A percentile compares a stretch with the other conserved stretches of the same genome.
Conservation (phyloP, 2,113 vertebrate species). For the Hemiscyllium ocellatum region DNA sequence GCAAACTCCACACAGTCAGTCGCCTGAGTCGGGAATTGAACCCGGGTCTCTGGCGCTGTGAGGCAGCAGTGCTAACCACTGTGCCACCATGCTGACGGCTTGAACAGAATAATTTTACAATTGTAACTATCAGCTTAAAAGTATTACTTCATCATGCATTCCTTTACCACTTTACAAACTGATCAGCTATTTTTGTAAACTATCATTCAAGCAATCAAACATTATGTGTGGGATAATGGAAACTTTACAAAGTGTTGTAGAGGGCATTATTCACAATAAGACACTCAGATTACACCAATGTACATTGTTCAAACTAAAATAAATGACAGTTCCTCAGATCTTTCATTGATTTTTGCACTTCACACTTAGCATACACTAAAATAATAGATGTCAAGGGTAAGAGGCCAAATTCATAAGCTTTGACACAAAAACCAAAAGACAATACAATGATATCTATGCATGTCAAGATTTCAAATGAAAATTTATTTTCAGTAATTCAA, state of each 20-base stretch:
- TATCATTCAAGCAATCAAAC: not conserved
- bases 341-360: not conserved
- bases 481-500: not conserved
- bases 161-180: not conserved
- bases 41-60: too few relatives aligned
- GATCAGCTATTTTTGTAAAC: not conserved
- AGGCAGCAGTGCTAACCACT: too few relatives aligned
- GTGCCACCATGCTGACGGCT: too few relatives aligned
- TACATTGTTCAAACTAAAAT: slow-evolving; percentile 7
- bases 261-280: not conserved
- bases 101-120: not conserved
- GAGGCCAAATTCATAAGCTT: slow-evolving; percentile 36
- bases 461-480: slow-evolving; percentile 18
- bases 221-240: not conserved
- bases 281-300: not conserved
- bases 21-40: too few relatives aligned
- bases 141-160: not conserved
- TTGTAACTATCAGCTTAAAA: not conserved
- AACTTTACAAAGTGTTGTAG: not conserved
- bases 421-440: slow-evolving; percentile 23
- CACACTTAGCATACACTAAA: slow-evolving; percentile 20
- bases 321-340: not conserved
- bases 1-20: too few relatives aligned
- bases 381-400: slow-evolving; percentile 25
- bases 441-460: slow-evolving; percentile 17